Percentiles rank a stretch among this genome's conserved stretches.
These are phyloP conservation scores for Podiceps cristatus DNA, from an alignment of 2,113 vertebrate genomes.

Conservation along the genomic window DNA sequence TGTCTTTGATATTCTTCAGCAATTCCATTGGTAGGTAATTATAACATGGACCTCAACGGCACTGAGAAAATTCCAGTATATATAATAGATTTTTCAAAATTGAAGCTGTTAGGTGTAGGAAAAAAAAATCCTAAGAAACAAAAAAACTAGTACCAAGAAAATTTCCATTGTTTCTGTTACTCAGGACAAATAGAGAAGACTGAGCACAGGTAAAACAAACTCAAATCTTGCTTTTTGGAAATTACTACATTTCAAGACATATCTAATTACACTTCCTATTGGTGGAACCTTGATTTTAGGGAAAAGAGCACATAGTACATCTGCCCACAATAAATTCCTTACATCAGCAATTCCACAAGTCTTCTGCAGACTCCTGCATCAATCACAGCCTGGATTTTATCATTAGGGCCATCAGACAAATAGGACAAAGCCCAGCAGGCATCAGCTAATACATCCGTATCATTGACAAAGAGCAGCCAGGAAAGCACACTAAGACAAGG, in stretches of 20 bases:
- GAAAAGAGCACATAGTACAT: background rate
- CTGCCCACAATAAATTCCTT: constrained; percentile 67
- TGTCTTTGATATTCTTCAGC: background rate
- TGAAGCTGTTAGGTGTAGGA: background rate
- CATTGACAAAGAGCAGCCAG: constrained; percentile 96
- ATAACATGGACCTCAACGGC: background rate
- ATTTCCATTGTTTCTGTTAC: background rate
- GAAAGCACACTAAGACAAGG: constrained; percentile 96
- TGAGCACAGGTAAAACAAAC: background rate
- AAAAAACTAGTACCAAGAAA: background rate
- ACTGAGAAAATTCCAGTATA: background rate
- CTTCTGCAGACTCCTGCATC: constrained; percentile 97
- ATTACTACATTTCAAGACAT: background rate
- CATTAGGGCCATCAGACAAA: constrained; percentile 96
- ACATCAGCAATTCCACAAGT: constrained; percentile 96
- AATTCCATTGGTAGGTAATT: background rate
- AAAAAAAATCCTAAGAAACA: background rate
- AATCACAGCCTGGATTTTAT: constrained; percentile 99
- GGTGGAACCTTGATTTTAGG: background rate
- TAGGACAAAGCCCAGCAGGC: constrained; percentile 98
- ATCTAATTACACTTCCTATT: background rate
- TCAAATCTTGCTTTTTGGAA: background rate
- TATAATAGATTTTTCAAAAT: background rate
- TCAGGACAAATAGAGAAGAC: background rate
- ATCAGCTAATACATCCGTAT: constrained; percentile 95